Evolutionary conservation across 2,888 invertebrate species (phyloP), one percentile per base, ranked within the genome.

Genomic region (Branchellion lobata): DNA sequence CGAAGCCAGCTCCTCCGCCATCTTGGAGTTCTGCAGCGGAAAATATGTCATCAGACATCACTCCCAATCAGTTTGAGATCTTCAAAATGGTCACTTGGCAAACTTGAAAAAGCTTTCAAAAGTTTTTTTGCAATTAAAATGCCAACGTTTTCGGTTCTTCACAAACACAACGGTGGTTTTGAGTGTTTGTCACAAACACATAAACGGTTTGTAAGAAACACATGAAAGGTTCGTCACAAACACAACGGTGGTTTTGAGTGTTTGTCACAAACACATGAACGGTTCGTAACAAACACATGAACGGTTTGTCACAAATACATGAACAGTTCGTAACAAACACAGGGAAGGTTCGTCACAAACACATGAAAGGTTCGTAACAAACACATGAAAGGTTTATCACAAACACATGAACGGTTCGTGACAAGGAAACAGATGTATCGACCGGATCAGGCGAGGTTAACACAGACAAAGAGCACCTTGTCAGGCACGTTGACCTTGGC

Each of bases 401-500:
- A 14, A 65, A 65, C 11, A 65, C 24, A 14, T 8, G 8, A 14
- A 11, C 8, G 8, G 65, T 27, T 65, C 8, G 5, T 65, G n/a
- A n/a, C 8, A 47, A 18, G n/a, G n/a, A n/a, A n/a, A n/a, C n/a
- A n/a, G n/a, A n/a, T n/a, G n/a, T n/a, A n/a, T n/a, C n/a, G n/a
- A n/a, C n/a, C n/a, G n/a, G n/a, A n/a, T n/a, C n/a, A n/a, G n/a
- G n/a, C n/a, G n/a, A n/a, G n/a, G n/a, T n/a, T n/a, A n/a, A n/a
- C n/a, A n/a, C n/a, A n/a, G n/a, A n/a, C n/a, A n/a, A n/a, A n/a
- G n/a, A 33, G 11, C 18, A 77, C 77, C 65, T 33, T 77, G 47
- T 80, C 77, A 53, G 51, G 24, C 31, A 31, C 34, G 53, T 80
- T 40, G 14, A 80, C 51, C 24, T 71, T 77, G 34, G 80, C 80